These are phyloP conservation scores for Chymomyza fuscimana DNA, from an alignment of 2,888 invertebrate species.

Conservation along the genomic window DNA sequence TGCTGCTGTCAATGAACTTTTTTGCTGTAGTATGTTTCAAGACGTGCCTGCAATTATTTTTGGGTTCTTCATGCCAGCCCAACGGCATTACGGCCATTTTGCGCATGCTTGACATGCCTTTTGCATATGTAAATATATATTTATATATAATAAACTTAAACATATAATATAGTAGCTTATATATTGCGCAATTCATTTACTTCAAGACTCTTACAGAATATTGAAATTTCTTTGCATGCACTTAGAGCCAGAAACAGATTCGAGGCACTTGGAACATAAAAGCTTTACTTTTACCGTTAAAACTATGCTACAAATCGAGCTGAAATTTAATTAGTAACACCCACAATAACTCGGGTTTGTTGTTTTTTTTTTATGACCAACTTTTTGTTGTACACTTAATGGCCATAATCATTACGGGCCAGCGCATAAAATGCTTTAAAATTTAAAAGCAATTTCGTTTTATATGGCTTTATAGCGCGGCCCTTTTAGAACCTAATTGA, in stretches of 20 bases:
- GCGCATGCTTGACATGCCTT: background rate
- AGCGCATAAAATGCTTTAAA: conserved; percentile 46
- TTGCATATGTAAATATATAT: conserved; percentile 3
- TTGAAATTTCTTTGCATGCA: conserved; percentile 48
- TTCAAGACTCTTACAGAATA: conserved; percentile 34
- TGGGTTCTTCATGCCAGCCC: conserved; percentile 19
- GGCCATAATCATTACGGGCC: conserved; percentile 49
- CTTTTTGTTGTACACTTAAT: conserved; percentile 32
- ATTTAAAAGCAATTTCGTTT: conserved; percentile 62
- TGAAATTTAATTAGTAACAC: conserved; percentile 72
- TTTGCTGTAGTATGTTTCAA: conserved; percentile 9
- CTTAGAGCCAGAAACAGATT: conserved; percentile 31
- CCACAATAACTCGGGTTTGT: conserved; percentile 37
- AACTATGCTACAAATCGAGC: conserved; percentile 28
- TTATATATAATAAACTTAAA: background rate
- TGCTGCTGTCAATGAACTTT: conserved; percentile 63
- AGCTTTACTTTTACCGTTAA: background rate
- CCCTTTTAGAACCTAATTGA: conserved; percentile 56
- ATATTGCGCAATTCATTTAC: conserved; percentile 45
- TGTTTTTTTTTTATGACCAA: background rate
- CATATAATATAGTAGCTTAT: conserved; percentile 17
- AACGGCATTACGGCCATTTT: conserved; percentile 9
- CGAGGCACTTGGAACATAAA: background rate
- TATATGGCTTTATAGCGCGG: conserved; percentile 18
- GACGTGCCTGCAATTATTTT: conserved; percentile 72